phyloP scores from a whole-genome alignment of 2,888 invertebrate genomes.

The Hanleya hanleyi region DNA sequence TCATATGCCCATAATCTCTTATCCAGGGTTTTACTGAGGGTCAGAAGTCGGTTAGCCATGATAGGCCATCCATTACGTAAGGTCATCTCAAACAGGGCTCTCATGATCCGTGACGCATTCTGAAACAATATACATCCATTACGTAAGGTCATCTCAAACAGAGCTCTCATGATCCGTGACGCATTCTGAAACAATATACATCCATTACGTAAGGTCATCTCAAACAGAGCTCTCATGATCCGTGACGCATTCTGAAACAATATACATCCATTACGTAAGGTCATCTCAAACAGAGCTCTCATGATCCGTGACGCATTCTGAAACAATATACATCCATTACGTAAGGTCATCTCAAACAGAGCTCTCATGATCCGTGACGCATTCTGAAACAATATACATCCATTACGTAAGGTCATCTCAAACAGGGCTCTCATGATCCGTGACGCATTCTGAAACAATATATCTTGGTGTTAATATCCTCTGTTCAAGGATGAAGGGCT shows the following conservation, averaged over 20 bases:
- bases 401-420: too few species aligned
- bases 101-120: conserved; percentile 92
- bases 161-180: conserved; percentile 89
- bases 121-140: conserved; percentile 84
- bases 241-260: conserved; percentile 87
- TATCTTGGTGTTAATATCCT: too few species aligned
- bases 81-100: conserved; percentile 95
- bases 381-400: too few species aligned
- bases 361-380: too few species aligned
- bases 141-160: conserved; percentile 94
- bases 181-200: conserved; percentile 87
- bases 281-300: too few species aligned
- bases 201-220: conserved; percentile 91
- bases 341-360: too few species aligned
- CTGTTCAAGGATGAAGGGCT: too few species aligned
- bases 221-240: conserved; percentile 93
- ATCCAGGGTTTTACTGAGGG: conserved; percentile 94
- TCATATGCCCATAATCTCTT: conserved; percentile 91
- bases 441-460: too few species aligned
- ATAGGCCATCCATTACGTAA: conserved; percentile 91
- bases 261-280: too few species aligned
- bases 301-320: too few species aligned
- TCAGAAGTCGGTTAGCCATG: conserved; percentile 88
- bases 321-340: too few species aligned
- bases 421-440: too few species aligned